phyloP scores from a whole-genome alignment of 2,113 vertebrate genomes.

The rabbit (Oryctolagus cuniculus) region mOryCun1.1 NC_091440.1:82295501-82296000 shows the following conservation, averaged over 20 bases:
- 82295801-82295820: conserved; percentile 72
- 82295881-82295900: conserved; percentile 23
- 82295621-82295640: background rate
- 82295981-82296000: background rate
- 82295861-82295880: conserved; percentile 14
- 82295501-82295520: background rate
- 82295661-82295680: background rate
- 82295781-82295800: conserved; percentile 69
- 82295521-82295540: background rate
- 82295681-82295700: background rate
- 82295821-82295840: conserved; percentile 60
- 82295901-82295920: conserved; percentile 26
- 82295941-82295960: conserved; percentile 28
- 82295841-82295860: conserved; percentile 75
- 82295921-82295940: conserved; percentile 9
- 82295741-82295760: background rate
- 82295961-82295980: background rate
- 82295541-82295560: background rate
- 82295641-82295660: background rate
- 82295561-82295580: background rate
- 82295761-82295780: conserved; percentile 29
- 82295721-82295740: background rate
- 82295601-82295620: background rate
- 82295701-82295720: background rate
- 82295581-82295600: conserved; percentile 26